Percentiles rank a stretch among this genome's conserved stretches.
Conservation (phyloP, 2,113 vertebrate genomes). For the Callipepla californica region DNA sequence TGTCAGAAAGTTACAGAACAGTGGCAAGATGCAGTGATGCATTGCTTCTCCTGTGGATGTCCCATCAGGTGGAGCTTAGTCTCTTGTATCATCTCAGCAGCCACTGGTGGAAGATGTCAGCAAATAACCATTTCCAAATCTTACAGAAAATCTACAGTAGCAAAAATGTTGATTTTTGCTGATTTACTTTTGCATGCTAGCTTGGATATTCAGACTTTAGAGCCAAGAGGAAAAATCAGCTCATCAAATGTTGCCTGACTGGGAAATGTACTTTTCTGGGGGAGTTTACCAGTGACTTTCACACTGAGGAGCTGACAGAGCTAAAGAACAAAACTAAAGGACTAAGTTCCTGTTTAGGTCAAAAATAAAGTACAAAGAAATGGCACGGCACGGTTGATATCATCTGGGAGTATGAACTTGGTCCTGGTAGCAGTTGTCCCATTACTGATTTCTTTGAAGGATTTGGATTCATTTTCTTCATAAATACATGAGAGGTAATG, state of each 20-base stretch:
- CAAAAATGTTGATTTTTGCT: neutral
- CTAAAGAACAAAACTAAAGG: neutral
- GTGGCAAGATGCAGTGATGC: neutral
- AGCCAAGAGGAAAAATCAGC: neutral
- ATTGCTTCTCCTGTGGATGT: neutral
- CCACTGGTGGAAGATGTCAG: neutral
- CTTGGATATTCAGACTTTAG: neutral
- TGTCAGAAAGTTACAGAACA: neutral
- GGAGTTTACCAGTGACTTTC: neutral
- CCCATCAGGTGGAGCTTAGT: neutral
- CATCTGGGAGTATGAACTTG: neutral
- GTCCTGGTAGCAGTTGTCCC: neutral
- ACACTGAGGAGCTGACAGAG: neutral
- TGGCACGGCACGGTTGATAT: neutral
- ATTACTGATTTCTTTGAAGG: neutral
- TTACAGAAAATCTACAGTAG: neutral
- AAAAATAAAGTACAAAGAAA: neutral
- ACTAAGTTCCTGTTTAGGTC: neutral
- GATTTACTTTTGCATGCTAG: neutral
- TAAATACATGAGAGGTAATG: neutral
- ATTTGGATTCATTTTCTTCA: neutral
- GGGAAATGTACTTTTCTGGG: rapidly evolving
- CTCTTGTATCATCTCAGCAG: neutral
- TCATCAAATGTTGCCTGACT: neutral
- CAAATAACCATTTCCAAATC: neutral